Evolutionary conservation across 2,888 invertebrate species (phyloP), one percentile per base, ranked within the genome.

Genomic region (Frankliniella intonsa): DNA sequence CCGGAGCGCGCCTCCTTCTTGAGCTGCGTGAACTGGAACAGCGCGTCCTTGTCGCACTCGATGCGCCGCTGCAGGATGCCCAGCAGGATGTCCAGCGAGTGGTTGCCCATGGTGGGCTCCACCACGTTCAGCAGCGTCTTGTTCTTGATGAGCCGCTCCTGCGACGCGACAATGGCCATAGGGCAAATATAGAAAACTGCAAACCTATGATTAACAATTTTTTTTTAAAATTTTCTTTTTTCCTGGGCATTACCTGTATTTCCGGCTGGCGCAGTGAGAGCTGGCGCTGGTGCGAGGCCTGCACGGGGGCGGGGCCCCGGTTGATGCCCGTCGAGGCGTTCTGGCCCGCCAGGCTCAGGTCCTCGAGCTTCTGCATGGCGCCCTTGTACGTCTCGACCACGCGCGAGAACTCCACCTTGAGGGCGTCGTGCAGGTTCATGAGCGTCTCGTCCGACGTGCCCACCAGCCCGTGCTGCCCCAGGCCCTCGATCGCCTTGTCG

Each of bases 111-210:
- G 83, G 95, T 93, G 80, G 96, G 90, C 84, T 90, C 90, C 19
- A 90, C 88, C 12, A 90, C 89, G 85, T 90, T 97, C 84, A 96
- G 90, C 65, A 97, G 89, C 0, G 95, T 94, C 88, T 97, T 96
- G 89, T 97, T 97, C 89, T 97, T 96, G 86, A 97, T 97, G 82
- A 97, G 90, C 0, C 97, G 90, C 85, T 96, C 93, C 87, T 97
- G 97, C 17, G n/a, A 11, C 2, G 5, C n/a, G 22, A 0, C 22
- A 22, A 3, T n/a, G 22, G 22, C 17, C 11, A 38, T 19, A 38
- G n/a, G 80, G 80, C 9, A 38, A 10, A 80, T 55, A 55, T 14
- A 55, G 17, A 55, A 8, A 5, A 55, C 7, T 55, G 14, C 17
- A 2, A 55, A 51, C 9, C 9, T 51, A 51, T 11, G 12, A 51